Percentiles rank a stretch among this genome's conserved stretches.
phyloP scores from a whole-genome alignment of 2,888 invertebrate genomes.

The Helobdella robusta region DNA sequence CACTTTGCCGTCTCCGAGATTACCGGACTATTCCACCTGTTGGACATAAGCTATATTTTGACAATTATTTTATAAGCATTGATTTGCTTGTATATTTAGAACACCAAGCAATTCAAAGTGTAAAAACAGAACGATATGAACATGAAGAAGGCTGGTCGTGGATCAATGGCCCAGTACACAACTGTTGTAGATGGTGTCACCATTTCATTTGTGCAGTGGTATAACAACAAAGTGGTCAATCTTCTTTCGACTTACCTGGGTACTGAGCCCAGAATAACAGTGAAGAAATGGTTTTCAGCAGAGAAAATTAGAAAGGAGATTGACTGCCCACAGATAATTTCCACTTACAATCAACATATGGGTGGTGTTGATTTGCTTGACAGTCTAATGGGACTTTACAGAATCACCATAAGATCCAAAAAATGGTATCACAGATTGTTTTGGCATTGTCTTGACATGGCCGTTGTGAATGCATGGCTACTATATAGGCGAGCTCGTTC shows the following conservation, averaged over 20 bases:
- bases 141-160: background rate
- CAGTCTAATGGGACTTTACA: background rate
- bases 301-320: background rate
- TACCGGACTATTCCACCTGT: no score
- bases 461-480: constrained; percentile 1
- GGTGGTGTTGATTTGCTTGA: constrained; percentile 12
- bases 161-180: background rate
- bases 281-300: background rate
- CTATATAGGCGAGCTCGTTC: constrained; percentile 5
- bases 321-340: background rate
- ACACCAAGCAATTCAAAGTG: background rate
- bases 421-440: constrained; percentile 16
- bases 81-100: background rate
- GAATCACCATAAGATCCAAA: background rate
- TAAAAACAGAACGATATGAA: background rate
- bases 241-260: constrained; percentile 1
- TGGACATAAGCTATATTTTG: constrained; percentile 10
- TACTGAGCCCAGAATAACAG: background rate
- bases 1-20: no score
- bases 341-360: constrained; percentile 19
- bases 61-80: background rate
- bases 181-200: background rate
- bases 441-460: constrained; percentile 5
- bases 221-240: constrained; percentile 4
- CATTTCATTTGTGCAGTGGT: background rate